Evolutionary conservation across 2,797 vertebrate species (phyloP).

Genomic region (Catharus ustulatus): DNA sequence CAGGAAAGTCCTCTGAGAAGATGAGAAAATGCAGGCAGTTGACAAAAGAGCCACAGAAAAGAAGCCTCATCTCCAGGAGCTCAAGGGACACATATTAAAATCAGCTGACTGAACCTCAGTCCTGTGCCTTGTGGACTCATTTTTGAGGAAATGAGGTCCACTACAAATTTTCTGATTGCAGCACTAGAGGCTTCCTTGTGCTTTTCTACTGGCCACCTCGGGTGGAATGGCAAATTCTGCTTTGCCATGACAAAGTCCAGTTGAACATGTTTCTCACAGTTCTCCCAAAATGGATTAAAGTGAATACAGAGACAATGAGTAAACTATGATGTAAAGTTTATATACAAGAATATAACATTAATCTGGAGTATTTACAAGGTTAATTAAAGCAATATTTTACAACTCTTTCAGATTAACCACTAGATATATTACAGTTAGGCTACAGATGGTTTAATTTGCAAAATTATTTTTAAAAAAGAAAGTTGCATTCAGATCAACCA

Average conservation of each 20-base stretch:
- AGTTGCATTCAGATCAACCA: conserved; percentile 51
- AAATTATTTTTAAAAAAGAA: conserved; percentile 54
- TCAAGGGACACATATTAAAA: neutral
- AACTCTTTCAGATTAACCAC: conserved; percentile 77
- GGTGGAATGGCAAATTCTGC: neutral
- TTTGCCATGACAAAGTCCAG: neutral
- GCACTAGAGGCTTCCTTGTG: neutral
- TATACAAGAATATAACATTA: conserved; percentile 86
- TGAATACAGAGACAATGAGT: conserved; percentile 19
- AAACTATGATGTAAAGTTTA: conserved; percentile 77
- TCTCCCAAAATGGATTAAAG: neutral
- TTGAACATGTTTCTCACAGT: neutral
- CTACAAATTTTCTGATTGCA: neutral
- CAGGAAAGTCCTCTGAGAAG: neutral
- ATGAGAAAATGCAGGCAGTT: neutral
- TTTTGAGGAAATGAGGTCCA: neutral
- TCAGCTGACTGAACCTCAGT: neutral
- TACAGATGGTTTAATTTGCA: conserved; percentile 72
- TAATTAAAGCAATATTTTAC: conserved; percentile 85
- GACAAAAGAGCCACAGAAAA: neutral
- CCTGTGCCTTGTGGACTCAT: neutral
- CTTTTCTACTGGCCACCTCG: neutral
- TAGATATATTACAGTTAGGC: conserved; percentile 80
- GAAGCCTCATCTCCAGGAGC: neutral
- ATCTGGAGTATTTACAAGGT: conserved; percentile 84